phyloP scores from a whole-genome alignment of 2,888 invertebrate genomes.

The Apodemia zela region DNA sequence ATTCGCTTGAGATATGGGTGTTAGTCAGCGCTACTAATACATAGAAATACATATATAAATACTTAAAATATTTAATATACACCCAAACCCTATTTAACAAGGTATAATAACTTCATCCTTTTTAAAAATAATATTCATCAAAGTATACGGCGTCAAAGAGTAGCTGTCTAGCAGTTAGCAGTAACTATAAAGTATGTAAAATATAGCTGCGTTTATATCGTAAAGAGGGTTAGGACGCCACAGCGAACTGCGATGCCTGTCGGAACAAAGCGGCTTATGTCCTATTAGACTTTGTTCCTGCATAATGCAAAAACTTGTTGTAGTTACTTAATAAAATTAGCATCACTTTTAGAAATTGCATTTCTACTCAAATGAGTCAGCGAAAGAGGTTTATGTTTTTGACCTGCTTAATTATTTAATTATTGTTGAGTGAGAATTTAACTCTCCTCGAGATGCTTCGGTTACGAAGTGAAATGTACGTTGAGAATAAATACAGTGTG shows the following conservation, averaged over 20 bases:
- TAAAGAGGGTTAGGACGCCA: constrained; percentile 8
- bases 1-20: no score
- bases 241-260: background rate
- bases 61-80: no score
- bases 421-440: no score
- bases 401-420: no score
- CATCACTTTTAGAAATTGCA: background rate
- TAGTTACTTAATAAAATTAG: background rate
- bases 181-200: constrained; percentile 10
- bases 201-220: constrained; percentile 8
- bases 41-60: no score
- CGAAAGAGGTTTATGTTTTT: no score
- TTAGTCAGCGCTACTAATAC: no score
- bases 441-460: no score
- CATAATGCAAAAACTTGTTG: constrained; percentile 5
- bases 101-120: background rate
- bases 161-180: constrained; percentile 11
- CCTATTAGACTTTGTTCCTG: constrained; percentile 8
- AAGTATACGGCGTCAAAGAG: background rate
- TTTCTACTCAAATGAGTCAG: background rate
- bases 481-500: no score
- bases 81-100: background rate
- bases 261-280: constrained; percentile 13
- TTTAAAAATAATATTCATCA: constrained; percentile 1
- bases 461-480: no score